Evolutionary conservation across 1,140 invertebrate genomes (phyloP), one percentile per base, ranked within the genome.

Genomic region (Brachionus manjavacas): DNA sequence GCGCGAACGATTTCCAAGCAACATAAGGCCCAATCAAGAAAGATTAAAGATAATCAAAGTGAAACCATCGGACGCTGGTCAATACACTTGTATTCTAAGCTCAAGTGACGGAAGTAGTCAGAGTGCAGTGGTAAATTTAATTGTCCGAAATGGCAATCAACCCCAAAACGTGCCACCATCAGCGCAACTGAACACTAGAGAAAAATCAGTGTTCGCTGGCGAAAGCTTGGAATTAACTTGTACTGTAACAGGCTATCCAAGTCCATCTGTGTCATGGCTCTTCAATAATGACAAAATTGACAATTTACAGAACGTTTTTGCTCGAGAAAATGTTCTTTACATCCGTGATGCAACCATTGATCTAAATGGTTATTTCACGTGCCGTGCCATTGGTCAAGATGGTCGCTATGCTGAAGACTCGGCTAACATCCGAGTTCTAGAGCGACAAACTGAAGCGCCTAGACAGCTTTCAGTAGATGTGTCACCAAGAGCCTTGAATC

Each of bases 31-130:
- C 16, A 81, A 81, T 25, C 79, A 81, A 81, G 79, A 81, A 68
- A 25, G 79, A 16, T 46, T 81, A 64, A 52, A 68, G 64, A 81
- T 81, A 64, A 60, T 64, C 6, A 68, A 46, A 60, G 79, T 81
- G 4, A 60, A 64, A 68, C 79, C 64, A 60, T 64, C 20, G n/a
- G 79, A 81, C 16, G 28, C 79, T 68, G 79, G 79, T 60, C 52
- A 64, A 60, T 81, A 81, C 52, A 64, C 79, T 64, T 81, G 79
- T 68, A 81, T 81, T 23, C 28, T 81, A 4, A 81, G 79, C n/a
- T 81, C 79, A 68, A 81, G 79, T 64, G 79, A 81, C 64, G 79
- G 79, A 25, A 64, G 16, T 9, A 68, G 28, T 12, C 52, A 81
- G 35, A 41, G 20, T 43, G 31, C 39, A 12, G 64, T 68, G 20